Evolutionary conservation across 1,140 invertebrate species (phyloP), one percentile per base, ranked within the genome.

Genomic region (Glomeris maerens): DNA sequence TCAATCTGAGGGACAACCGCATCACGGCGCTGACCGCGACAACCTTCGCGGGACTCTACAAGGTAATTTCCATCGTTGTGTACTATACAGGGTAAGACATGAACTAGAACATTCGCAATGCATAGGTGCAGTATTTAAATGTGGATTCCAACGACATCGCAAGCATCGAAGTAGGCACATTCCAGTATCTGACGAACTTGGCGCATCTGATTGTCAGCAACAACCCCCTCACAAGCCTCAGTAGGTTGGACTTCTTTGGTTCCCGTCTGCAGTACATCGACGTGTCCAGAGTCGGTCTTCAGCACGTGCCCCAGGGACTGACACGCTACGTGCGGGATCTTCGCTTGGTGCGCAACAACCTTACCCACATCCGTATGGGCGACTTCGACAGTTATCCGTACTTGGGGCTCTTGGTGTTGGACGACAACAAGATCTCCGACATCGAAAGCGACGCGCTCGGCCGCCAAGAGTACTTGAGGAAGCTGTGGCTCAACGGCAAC

Each of bases 301-400:
- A 73, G 47, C 74, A 79, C 58, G 79, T 94, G 21, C 88, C 89
- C 1, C 79, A 81, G 44, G 79, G 83, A 38, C 70, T 93, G 44
- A 89, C 88, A 4, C 78, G 81, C 61, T 88, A 84, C 1, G 80
- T 94, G 17, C 69, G 82, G 22, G 81, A 83, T 51, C 69, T 94
- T 21, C 76, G 80, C 26, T 65, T 92, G 0, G 75, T 80, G 1
- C 78, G 81, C 14, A 94, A 94, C 61, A 74, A 73, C 54, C 73
- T 88, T 39, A 75, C 71, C 45, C 68, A 74, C 0, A 78, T 94
- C 17, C 74, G 77, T 36, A 78, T 83, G 56, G 84, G 85, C n/a
- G 85, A 91, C 59, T 72, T 95, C 49, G 85, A 89, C 59, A 87
- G 85, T 54, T 92, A 91, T 63, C 87, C 87, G 0, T 66, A 89